Percentiles rank a stretch among this genome's conserved stretches.
Conservation (phyloP, 2,113 vertebrate genomes). For the Elanus axillaris region DNA sequence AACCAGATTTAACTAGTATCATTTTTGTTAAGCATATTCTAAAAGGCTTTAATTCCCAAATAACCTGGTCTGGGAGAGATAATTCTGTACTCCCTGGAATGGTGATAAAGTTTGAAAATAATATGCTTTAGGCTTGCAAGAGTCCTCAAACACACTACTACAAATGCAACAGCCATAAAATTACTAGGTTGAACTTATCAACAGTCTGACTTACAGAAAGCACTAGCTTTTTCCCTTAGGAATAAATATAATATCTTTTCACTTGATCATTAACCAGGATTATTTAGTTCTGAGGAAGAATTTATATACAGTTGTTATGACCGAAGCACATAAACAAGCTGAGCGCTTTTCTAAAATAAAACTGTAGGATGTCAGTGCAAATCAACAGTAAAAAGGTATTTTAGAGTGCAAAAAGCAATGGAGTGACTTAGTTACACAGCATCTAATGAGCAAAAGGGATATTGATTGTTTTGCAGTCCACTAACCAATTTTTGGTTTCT, state of each 20-base stretch:
- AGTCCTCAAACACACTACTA: neutral
- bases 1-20: neutral
- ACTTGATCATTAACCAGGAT: neutral
- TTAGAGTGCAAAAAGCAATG: neutral
- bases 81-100: neutral
- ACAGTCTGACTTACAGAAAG: neutral
- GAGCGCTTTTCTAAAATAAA: neutral
- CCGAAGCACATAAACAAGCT: neutral
- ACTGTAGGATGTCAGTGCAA: neutral
- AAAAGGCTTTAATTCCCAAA: neutral
- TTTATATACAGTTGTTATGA: neutral
- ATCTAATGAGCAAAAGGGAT: neutral
- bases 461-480: neutral
- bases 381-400: neutral
- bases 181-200: neutral
- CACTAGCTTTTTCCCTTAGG: neutral
- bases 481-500: neutral
- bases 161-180: neutral
- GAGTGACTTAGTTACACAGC: neutral
- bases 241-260: neutral
- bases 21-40: neutral
- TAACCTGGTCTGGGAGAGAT: neutral
- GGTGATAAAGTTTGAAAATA: neutral
- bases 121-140: neutral
- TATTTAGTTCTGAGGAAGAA: neutral